Evolutionary conservation across 2,113 vertebrate genomes (phyloP).

Genomic region (Myotis lucifugus): DNA sequence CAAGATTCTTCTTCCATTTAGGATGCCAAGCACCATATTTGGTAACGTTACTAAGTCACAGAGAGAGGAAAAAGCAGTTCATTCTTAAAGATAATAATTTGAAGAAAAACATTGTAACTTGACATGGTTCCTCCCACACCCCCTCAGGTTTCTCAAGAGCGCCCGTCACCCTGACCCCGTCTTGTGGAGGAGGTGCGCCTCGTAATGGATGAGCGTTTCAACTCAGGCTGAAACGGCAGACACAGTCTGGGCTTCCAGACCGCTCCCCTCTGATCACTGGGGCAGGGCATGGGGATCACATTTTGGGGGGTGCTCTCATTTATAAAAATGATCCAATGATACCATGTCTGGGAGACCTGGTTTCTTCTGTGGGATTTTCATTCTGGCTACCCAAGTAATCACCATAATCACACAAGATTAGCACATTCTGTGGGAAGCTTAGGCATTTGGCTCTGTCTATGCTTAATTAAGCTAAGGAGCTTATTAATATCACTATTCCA

Average conservation of each 20-base stretch:
- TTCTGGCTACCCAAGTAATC: neutral
- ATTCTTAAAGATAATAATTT: slow-evolving; percentile 27
- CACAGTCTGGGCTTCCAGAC: neutral
- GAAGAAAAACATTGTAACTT: slow-evolving; percentile 11
- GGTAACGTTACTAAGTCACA: slow-evolving; percentile 38
- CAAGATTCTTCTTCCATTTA: neutral
- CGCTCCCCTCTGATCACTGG: neutral
- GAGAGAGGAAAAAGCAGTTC: neutral
- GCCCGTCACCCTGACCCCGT: neutral
- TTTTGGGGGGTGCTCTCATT: slow-evolving; percentile 33
- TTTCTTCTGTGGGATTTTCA: slow-evolving; percentile 43
- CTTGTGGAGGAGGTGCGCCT: neutral
- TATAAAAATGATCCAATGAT: slow-evolving; percentile 57
- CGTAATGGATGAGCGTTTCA: neutral
- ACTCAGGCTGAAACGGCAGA: neutral
- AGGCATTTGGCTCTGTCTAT: slow-evolving; percentile 22
- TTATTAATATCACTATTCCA: slow-evolving; percentile 40
- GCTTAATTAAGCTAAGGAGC: slow-evolving; percentile 62
- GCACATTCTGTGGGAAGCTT: slow-evolving; percentile 4
- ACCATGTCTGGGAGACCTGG: neutral
- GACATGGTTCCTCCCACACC: neutral
- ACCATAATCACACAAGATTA: slow-evolving; percentile 44
- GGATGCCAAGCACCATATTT: neutral
- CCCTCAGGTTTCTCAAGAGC: neutral
- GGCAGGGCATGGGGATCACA: neutral